phyloP scores from a whole-genome alignment of 2,888 invertebrate species.

The Phorcus lineatus region DNA sequence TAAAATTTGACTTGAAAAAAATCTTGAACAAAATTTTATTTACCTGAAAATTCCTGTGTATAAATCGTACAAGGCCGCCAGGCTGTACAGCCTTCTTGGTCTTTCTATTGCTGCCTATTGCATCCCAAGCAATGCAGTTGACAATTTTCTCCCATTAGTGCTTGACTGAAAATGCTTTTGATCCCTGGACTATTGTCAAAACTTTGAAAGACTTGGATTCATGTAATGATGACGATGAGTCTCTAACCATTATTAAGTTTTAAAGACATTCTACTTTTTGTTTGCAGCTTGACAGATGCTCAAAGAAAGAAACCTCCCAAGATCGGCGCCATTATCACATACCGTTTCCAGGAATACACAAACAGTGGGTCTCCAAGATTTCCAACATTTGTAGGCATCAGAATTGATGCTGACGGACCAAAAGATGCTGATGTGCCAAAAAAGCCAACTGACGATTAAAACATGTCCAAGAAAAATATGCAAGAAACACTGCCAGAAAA shows the following conservation, averaged over 20 bases:
- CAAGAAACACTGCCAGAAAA: constrained; percentile 4
- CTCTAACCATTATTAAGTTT: not conserved
- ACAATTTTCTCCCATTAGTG: not conserved
- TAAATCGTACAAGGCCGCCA: no score
- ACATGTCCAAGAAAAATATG: not conserved
- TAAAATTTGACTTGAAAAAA: no score
- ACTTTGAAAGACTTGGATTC: not conserved
- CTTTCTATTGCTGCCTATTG: no score
- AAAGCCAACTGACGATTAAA: constrained; percentile 43
- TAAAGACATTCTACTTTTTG: not conserved
- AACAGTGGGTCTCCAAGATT: constrained; percentile 70
- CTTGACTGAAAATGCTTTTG: not conserved
- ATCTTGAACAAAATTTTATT: no score
- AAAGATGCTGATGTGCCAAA: constrained; percentile 67
- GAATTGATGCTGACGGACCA: constrained; percentile 69
- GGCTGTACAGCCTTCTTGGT: no score
- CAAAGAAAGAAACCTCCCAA: constrained; percentile 69
- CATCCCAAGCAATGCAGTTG: no score
- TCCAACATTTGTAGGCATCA: constrained; percentile 65
- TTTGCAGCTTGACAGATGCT: constrained; percentile 64
- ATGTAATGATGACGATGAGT: not conserved
- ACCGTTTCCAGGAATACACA: constrained; percentile 72
- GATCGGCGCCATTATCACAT: constrained; percentile 71
- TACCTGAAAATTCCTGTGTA: no score
- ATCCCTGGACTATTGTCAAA: not conserved